Conservation (phyloP, 2,888 invertebrate genomes). For the Drosophila neutralis region DNA sequence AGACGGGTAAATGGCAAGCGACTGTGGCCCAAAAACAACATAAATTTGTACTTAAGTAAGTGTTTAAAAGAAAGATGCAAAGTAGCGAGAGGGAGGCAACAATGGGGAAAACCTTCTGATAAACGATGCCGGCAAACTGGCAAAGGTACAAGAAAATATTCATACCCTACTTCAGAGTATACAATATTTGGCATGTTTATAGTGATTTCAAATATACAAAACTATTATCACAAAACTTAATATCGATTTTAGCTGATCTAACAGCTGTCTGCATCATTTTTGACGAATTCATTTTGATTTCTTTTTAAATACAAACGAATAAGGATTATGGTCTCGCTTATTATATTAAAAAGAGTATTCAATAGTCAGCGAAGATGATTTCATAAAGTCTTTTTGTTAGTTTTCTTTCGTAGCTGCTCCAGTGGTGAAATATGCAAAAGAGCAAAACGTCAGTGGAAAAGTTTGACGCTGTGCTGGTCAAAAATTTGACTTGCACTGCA, state of each 20-base stretch:
- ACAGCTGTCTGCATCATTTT: background rate
- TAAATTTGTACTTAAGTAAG: constrained; percentile 80
- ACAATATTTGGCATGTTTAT: background rate
- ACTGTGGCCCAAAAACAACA: constrained; percentile 69
- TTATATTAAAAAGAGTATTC: constrained; percentile 19
- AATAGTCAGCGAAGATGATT: background rate
- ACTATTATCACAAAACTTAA: background rate
- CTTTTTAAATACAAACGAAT: background rate
- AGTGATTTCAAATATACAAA: background rate
- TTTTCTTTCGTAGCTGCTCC: constrained; percentile 53
- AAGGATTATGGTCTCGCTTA: background rate
- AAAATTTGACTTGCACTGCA: constrained; percentile 75
- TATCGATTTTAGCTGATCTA: background rate
- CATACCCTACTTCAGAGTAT: constrained; percentile 11
- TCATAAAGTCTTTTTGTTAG: constrained; percentile 28
- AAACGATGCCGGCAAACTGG: constrained; percentile 48
- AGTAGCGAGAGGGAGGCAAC: constrained; percentile 19
- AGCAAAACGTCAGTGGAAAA: constrained; percentile 73
- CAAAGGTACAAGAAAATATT: constrained; percentile 39
- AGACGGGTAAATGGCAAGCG: constrained; percentile 12
- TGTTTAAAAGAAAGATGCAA: constrained; percentile 75
- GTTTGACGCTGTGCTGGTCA: constrained; percentile 76
- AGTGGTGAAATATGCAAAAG: constrained; percentile 76
- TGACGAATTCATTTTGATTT: background rate
- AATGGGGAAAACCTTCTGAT: constrained; percentile 43